Evolutionary conservation across 2,113 vertebrate species (phyloP).

Genomic region (Notothenia rossii): DNA sequence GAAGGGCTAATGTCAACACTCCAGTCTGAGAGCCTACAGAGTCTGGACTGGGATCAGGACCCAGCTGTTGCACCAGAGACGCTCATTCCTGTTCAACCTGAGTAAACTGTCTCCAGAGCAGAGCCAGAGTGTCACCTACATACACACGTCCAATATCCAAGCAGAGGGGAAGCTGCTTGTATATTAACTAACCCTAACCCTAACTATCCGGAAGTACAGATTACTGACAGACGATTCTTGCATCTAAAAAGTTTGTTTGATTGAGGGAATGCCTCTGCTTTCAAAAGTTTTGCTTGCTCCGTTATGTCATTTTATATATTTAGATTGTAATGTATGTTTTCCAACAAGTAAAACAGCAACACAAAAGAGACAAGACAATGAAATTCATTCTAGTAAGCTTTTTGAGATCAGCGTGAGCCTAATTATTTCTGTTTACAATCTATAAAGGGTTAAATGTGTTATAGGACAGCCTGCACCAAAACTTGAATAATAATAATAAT

Average conservation of each 20-base stretch:
- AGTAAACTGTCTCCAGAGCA: slow-evolving; percentile 31
- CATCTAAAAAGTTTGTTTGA: neutral
- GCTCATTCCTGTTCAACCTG: slow-evolving; percentile 32
- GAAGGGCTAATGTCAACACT: slow-evolving; percentile 48
- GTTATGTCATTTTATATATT: neutral
- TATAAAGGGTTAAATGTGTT: neutral
- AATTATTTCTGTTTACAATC: too few species aligned
- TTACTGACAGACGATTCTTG: neutral
- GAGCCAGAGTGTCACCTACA: neutral
- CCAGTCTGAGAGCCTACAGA: neutral
- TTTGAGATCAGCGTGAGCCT: too few species aligned
- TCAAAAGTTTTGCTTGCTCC: neutral
- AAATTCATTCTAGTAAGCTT: too few species aligned
- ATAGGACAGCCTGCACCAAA: neutral
- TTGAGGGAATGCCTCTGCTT: neutral
- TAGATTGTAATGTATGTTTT: too few species aligned
- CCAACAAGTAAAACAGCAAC: too few species aligned
- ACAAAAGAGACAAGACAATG: too few species aligned
- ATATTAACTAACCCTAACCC: too few species aligned
- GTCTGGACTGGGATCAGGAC: slow-evolving; percentile 29
- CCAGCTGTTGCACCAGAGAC: slow-evolving; percentile 56
- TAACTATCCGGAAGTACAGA: neutral
- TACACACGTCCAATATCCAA: neutral
- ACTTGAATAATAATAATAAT: neutral
- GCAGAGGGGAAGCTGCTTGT: neutral